Evolutionary conservation across 2,797 vertebrate genomes (phyloP).

Genomic region (Pteropus rufus): DNA sequence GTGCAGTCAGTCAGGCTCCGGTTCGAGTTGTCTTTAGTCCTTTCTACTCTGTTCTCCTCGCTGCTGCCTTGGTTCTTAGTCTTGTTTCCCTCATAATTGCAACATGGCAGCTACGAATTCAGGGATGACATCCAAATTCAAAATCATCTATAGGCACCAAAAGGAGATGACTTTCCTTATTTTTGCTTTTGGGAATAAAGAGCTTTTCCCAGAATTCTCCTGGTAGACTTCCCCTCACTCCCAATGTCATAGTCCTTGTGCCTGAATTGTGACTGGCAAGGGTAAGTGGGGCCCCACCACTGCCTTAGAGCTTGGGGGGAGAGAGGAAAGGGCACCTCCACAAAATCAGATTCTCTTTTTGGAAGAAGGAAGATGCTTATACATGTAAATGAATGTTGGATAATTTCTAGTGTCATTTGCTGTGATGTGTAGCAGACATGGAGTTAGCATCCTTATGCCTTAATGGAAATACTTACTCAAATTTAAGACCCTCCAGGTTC

Average conservation of each 20-base stretch:
- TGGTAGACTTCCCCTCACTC: not conserved
- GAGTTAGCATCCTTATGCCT: not conserved
- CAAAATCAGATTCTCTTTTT: not conserved
- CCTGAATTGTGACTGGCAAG: not conserved
- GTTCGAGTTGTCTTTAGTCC: rapidly evolving
- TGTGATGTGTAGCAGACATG: not conserved
- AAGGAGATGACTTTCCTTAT: not conserved
- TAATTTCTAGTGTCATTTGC: not conserved
- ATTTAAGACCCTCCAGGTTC: not conserved
- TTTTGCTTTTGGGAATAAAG: not conserved
- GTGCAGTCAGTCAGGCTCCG: not conserved
- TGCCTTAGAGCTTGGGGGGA: not conserved
- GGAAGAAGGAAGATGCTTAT: not conserved
- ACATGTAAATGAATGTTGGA: not conserved
- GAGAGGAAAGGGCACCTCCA: not conserved
- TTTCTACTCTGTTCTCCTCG: not conserved
- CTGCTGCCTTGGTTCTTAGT: not conserved
- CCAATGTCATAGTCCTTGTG: not conserved
- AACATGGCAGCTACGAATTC: not conserved
- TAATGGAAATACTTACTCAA: not conserved
- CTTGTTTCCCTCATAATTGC: not conserved
- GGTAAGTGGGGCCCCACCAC: not conserved
- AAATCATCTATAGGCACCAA: not conserved
- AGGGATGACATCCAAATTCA: not conserved
- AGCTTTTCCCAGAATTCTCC: not conserved